Evolutionary conservation across 2,888 invertebrate species (phyloP), one percentile per base, ranked within the genome.

Genomic region (Imbricaverruca yamaguchii): DNA sequence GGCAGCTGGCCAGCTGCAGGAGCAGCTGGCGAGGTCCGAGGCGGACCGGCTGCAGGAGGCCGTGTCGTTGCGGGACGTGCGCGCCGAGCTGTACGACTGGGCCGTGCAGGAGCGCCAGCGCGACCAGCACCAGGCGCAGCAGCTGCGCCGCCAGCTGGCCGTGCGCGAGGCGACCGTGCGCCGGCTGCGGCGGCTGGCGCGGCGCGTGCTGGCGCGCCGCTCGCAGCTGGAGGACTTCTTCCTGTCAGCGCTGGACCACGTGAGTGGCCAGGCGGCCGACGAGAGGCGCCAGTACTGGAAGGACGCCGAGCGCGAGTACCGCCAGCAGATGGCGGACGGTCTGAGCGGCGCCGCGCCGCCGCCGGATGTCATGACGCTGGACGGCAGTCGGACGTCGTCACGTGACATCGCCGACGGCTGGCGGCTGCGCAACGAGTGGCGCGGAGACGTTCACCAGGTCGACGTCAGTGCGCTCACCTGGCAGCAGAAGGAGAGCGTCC

Each of bases 81-180:
- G 74, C 74, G 74, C 74, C 74, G 74, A 74, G 74, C 74, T 74
- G 74, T 53, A 15, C 74, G 74, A 74, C 74, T 74, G 74, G 74
- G 74, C 74, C 53, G 53, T 13, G 74, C 74, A 74, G 13, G 74
- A 74, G 53, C 74, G 74, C 53, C 53, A 74, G 74, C 53, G 18
- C 18, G 74, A 74, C 13, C 53, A 39, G 53, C 53, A 18, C 18
- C 53, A 74, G 74, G 18, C 18, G 74, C 39, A 18, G 74, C 74
- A 74, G 53, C 53, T 74, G 74, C 74, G 53, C 18, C 74, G 74
- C 12, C 74, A 74, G 53, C 53, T 74, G 53, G 74, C 53, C 7
- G 9, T 21, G 74, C 53, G 53, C 15, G 74, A 74, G 53, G 74
- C 74, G 18, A 74, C 74, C 21, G 74, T 74, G 15, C 74, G 74